Conservation (phyloP, 2,797 vertebrate species). For the Muscicapa comitata region DNA sequence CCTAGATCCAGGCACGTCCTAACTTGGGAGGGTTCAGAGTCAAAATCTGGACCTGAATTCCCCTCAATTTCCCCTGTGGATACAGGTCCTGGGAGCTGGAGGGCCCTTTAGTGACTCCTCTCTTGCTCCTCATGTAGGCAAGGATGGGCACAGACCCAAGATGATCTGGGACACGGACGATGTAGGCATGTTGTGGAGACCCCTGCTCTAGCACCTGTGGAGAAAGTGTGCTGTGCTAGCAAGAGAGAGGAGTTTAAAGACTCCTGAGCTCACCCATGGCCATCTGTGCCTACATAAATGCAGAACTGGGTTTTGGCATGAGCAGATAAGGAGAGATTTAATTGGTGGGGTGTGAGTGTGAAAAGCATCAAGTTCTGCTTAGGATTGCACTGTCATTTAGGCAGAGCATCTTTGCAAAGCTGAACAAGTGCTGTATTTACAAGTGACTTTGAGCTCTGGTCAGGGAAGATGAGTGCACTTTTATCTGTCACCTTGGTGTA, state of each 20-base stretch:
- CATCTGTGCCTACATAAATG: accelerated
- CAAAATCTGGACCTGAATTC: background rate
- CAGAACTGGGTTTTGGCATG: background rate
- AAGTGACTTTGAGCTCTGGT: accelerated
- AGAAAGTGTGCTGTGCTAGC: background rate
- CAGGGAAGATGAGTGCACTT: accelerated
- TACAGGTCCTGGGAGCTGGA: background rate
- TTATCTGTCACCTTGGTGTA: background rate
- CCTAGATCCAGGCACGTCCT: background rate
- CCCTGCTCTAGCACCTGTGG: background rate
- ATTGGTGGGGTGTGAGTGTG: background rate
- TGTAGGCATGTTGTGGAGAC: background rate
- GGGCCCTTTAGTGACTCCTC: background rate
- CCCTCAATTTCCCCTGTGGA: background rate
- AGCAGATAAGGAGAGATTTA: background rate
- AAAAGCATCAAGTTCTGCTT: background rate
- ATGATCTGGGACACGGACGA: accelerated
- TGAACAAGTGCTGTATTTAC: background rate
- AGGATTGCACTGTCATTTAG: background rate
- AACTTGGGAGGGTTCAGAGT: background rate
- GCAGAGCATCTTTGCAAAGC: background rate
- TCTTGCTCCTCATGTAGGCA: background rate
- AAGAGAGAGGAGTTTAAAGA: background rate
- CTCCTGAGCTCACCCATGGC: background rate
- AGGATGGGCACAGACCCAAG: background rate